A percentile compares a stretch with the other conserved stretches of the same genome.
Conservation (phyloP, 1,140 invertebrate genomes). For the Hormaphis cornu region DNA sequence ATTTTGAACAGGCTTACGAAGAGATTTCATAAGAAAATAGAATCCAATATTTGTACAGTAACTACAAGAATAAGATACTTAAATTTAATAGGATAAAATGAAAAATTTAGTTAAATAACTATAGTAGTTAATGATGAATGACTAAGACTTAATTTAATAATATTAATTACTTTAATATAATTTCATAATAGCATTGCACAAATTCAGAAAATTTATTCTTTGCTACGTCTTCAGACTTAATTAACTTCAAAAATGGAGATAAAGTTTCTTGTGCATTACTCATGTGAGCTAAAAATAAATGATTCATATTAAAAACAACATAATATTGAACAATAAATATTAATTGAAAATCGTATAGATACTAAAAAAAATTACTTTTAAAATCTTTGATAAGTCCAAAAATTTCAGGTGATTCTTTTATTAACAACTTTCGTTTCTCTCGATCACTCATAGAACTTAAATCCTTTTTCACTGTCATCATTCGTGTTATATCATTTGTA, state of each 20-base stretch:
- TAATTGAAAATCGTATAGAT: neutral
- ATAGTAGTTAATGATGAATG: constrained; percentile 51
- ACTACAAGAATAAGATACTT: constrained; percentile 42
- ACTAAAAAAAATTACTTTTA: constrained; percentile 53
- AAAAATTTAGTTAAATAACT: too few relatives aligned
- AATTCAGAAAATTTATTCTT: constrained; percentile 54
- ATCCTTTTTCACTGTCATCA: constrained; percentile 58
- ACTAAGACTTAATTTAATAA: constrained; percentile 40
- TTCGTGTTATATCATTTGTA: constrained; percentile 39
- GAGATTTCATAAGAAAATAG: constrained; percentile 73
- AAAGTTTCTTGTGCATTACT: neutral
- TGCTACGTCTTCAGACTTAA: constrained; percentile 48
- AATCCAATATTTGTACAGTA: constrained; percentile 79
- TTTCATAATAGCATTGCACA: constrained; percentile 63
- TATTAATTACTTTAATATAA: constrained; percentile 41
- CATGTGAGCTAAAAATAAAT: constrained; percentile 2
- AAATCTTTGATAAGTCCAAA: constrained; percentile 64
- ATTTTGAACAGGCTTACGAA: constrained; percentile 55
- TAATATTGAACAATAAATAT: too few relatives aligned
- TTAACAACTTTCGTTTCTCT: constrained; percentile 62
- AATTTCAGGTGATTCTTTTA: constrained; percentile 79
- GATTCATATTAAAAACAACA: neutral
- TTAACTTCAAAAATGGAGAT: constrained; percentile 42
- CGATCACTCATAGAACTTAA: constrained; percentile 61
- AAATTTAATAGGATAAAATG: neutral